A percentile compares a stretch with the other conserved stretches of the same genome.
These are phyloP conservation scores for Hydrozoanthus gracilis DNA, from an alignment of 92 coral and sea anemone species.

Conservation along the genomic window DNA sequence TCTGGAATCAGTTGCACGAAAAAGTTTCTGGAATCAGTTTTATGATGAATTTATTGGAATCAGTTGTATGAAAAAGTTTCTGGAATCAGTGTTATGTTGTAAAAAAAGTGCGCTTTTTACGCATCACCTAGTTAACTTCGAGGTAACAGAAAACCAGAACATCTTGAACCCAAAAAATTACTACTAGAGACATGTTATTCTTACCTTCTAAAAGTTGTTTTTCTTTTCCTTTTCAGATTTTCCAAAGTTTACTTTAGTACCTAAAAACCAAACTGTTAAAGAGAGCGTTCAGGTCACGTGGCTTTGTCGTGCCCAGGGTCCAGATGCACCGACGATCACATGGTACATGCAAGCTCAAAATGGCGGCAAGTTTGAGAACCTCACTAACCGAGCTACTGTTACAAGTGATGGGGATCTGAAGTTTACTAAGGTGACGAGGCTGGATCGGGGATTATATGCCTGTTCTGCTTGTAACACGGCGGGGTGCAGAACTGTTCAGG, in stretches of 20 bases:
- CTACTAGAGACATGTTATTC: not conserved
- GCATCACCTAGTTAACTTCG: too few species aligned
- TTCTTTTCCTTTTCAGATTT: slow-evolving; percentile 42
- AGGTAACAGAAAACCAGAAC: too few species aligned
- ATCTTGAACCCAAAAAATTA: too few species aligned
- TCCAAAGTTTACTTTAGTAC: slow-evolving; percentile 67
- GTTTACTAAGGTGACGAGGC: slow-evolving; percentile 49
- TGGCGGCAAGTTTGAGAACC: slow-evolving; percentile 42
- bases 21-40: too few species aligned
- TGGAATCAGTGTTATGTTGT: too few species aligned
- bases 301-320: slow-evolving; percentile 67
- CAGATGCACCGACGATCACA: slow-evolving; percentile 65
- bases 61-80: too few species aligned
- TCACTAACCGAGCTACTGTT: slow-evolving; percentile 49
- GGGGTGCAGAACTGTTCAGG: slow-evolving; percentile 69
- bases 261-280: slow-evolving; percentile 53
- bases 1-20: too few species aligned
- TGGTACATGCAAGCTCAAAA: slow-evolving; percentile 53
- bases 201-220: not conserved
- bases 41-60: too few species aligned
- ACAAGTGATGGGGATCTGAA: slow-evolving; percentile 66
- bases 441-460: slow-evolving; percentile 65
- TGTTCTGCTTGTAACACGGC: slow-evolving; percentile 88
- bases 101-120: too few species aligned
- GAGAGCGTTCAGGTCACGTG: slow-evolving; percentile 46